Percentiles rank a stretch among this genome's conserved stretches.
Evolutionary conservation across 2,113 vertebrate genomes (phyloP).

Genomic region (Crotalus horridus): DNA sequence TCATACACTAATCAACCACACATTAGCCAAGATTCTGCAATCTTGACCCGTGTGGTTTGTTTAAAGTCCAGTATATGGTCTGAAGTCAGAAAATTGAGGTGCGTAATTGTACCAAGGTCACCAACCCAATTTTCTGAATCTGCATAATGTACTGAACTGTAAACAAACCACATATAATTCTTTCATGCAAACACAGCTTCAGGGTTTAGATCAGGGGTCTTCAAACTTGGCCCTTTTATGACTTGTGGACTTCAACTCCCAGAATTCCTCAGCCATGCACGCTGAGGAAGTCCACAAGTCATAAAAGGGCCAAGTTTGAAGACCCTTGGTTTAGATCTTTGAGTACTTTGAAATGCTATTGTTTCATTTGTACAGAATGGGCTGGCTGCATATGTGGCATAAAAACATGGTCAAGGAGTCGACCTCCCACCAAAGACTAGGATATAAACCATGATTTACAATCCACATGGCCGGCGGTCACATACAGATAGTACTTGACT

Average conservation of each 20-base stretch:
- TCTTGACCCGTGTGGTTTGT: neutral
- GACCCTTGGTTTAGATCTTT: neutral
- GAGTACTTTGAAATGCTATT: neutral
- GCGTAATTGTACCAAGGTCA: neutral
- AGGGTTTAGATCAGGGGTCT: neutral
- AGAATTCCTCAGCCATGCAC: too few species aligned
- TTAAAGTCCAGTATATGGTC: neutral
- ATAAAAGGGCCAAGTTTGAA: too few species aligned
- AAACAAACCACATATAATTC: neutral
- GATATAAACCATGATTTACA: neutral
- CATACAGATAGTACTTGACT: too few species aligned
- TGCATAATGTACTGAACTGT: neutral
- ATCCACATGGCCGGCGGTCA: neutral
- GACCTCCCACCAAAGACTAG: neutral
- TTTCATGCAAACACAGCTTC: neutral
- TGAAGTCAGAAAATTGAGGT: neutral
- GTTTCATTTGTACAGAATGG: neutral
- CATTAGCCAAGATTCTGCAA: neutral
- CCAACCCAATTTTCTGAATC: neutral
- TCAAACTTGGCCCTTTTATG: too few species aligned
- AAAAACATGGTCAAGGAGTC: neutral
- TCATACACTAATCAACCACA: neutral
- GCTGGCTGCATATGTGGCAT: neutral
- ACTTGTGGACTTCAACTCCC: too few species aligned
- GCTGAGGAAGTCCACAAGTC: too few species aligned